Conservation (phyloP, 1,140 invertebrate genomes). For the Micrasema longulum region DNA sequence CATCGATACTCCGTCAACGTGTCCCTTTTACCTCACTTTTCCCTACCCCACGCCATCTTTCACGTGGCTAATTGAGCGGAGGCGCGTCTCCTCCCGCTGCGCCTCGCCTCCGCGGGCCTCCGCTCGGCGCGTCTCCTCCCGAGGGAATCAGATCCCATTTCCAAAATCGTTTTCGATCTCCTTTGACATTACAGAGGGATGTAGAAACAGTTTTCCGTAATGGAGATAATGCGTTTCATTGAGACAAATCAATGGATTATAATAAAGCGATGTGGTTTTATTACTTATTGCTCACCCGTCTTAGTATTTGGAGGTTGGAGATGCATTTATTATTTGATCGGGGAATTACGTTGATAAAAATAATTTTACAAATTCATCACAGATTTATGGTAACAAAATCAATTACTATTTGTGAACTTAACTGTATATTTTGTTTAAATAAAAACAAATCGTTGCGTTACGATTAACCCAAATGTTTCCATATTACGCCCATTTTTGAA, state of each 20-base stretch:
- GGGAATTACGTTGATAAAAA: too few relatives aligned
- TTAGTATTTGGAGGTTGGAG: background rate
- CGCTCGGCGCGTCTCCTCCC: background rate
- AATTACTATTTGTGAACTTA: too few relatives aligned
- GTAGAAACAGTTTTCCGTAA: background rate
- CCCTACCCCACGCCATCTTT: conserved; percentile 44
- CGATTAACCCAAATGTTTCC: too few relatives aligned
- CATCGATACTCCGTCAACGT: conserved; percentile 43
- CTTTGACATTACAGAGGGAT: conserved; percentile 20
- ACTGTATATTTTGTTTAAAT: too few relatives aligned
- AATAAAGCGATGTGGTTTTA: background rate
- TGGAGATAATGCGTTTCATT: background rate
- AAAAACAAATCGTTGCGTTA: too few relatives aligned
- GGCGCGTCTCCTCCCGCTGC: conserved; percentile 39
- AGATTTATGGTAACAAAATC: too few relatives aligned
- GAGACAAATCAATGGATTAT: conserved; percentile 16
- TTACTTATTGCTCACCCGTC: conserved; percentile 12
- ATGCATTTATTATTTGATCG: background rate
- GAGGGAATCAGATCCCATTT: conserved; percentile 38
- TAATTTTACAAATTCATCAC: too few relatives aligned
- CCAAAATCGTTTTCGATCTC: conserved; percentile 31
- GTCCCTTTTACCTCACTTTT: conserved; percentile 19
- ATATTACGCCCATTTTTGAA: too few relatives aligned
- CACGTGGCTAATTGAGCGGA: conserved; percentile 54
- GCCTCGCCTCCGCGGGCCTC: background rate